These are phyloP conservation scores for Macroramphosus scolopax DNA, from an alignment of 2,797 vertebrate genomes.

Conservation along the genomic window DNA sequence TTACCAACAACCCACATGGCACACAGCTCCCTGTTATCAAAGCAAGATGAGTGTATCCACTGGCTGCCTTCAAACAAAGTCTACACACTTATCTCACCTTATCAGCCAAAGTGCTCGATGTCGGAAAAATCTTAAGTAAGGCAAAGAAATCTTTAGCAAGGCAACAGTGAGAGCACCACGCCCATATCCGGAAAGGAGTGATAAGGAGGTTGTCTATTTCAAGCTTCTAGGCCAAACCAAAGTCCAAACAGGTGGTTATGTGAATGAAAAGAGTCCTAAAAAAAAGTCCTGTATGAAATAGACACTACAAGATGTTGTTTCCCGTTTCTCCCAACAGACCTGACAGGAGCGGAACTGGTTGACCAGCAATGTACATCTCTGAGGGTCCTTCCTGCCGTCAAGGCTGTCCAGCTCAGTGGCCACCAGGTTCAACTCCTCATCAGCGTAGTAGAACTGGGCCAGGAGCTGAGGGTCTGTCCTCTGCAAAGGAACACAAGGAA, in stretches of 20 bases:
- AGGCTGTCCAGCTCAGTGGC: constrained; percentile 95
- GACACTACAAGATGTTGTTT: constrained; percentile 1
- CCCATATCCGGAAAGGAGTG: constrained; percentile 5
- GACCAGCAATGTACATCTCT: constrained; percentile 93
- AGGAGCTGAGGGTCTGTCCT: constrained; percentile 95
- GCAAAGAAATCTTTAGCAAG: constrained; percentile 23
- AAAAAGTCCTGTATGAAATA: constrained; percentile 9
- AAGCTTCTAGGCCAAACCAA: constrained; percentile 26
- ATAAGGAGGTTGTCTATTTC: constrained; percentile 33
- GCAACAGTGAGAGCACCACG: constrained; percentile 10
- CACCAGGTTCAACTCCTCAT: constrained; percentile 96
- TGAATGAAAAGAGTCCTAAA: constrained; percentile 15
- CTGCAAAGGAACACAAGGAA: constrained; percentile 68
- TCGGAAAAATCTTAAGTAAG: constrained; percentile 15
- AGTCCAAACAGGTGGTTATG: constrained; percentile 14
- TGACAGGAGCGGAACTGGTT: constrained; percentile 99
- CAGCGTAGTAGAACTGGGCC: constrained; percentile 97
- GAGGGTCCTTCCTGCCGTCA: constrained; percentile 95
- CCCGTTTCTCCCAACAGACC: constrained; percentile 69
- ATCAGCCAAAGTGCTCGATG: constrained; percentile 37
- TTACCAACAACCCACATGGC: constrained; percentile 27
- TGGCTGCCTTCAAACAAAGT: constrained; percentile 35
- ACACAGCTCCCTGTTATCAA: constrained; percentile 12
- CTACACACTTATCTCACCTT: constrained; percentile 41
- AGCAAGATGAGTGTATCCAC: constrained; percentile 10